A percentile compares a stretch with the other conserved stretches of the same genome.
Conservation (phyloP, 1,140 invertebrate genomes). For the Leucophenga varia region DNA sequence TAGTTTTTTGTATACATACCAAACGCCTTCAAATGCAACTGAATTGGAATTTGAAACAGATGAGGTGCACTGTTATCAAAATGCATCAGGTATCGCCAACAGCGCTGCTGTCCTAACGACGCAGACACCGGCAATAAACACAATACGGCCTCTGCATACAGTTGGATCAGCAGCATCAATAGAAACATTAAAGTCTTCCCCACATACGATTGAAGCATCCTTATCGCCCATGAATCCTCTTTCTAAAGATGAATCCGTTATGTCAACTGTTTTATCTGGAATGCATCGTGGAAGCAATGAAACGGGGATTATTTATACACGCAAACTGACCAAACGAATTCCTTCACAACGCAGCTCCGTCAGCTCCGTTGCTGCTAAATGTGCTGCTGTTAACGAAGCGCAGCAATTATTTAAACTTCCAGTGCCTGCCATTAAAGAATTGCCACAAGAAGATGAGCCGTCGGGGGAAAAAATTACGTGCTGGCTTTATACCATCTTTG, state of each 20-base stretch:
- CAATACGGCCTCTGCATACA: constrained; percentile 15
- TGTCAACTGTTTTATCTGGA: too few species aligned
- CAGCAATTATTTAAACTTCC: constrained; percentile 44
- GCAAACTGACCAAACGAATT: constrained; percentile 32
- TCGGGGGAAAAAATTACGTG: constrained; percentile 39
- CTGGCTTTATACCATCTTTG: constrained; percentile 60
- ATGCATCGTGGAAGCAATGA: too few species aligned
- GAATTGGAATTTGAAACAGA: constrained; percentile 68
- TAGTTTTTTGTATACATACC: constrained; percentile 57
- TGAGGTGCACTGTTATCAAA: constrained; percentile 42
- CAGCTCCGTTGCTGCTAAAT: constrained; percentile 50
- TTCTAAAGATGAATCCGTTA: too few species aligned
- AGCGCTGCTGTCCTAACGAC: background rate
- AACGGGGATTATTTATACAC: constrained; percentile 26
- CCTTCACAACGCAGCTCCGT: constrained; percentile 43
- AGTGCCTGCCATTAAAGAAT: constrained; percentile 44
- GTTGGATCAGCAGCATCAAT: constrained; percentile 44
- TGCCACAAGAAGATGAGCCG: constrained; percentile 47
- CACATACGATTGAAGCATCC: background rate
- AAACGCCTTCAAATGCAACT: constrained; percentile 69
- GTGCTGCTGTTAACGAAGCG: constrained; percentile 41
- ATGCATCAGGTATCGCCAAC: constrained; percentile 8
- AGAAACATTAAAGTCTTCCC: constrained; percentile 39
- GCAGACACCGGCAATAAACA: constrained; percentile 12
- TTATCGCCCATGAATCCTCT: too few species aligned